Evolutionary conservation across 2,797 vertebrate genomes (phyloP).

Genomic region (Halcyon badia): DNA sequence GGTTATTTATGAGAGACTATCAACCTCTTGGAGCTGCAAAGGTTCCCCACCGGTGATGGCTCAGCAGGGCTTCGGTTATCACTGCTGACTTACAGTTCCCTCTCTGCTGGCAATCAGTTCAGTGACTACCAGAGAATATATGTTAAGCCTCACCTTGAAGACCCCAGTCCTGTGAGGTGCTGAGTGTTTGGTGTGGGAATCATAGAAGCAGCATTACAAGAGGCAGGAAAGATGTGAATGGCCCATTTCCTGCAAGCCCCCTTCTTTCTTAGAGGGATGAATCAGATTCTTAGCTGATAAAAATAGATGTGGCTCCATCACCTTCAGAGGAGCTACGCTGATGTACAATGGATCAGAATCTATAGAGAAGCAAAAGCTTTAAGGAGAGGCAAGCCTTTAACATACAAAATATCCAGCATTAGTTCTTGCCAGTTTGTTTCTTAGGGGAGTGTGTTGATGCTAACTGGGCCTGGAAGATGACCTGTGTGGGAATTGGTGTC

Average conservation of each 20-base stretch:
- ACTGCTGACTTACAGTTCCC: slow-evolving; percentile 12
- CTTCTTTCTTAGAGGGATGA: neutral
- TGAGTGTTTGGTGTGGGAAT: neutral
- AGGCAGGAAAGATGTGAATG: neutral
- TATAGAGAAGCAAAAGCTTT: neutral
- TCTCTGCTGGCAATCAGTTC: slow-evolving; percentile 25
- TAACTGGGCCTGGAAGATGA: neutral
- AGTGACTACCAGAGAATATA: neutral
- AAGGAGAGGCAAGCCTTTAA: neutral
- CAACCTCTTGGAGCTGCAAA: neutral
- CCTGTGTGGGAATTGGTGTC: accelerated
- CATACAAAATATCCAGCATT: neutral
- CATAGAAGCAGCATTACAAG: neutral
- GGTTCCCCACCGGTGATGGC: neutral
- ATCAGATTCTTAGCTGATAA: neutral
- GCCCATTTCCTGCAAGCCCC: accelerated
- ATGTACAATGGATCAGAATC: neutral
- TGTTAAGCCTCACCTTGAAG: neutral
- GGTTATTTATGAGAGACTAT: neutral
- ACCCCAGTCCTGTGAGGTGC: neutral
- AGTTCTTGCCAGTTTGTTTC: neutral
- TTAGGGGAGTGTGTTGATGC: neutral
- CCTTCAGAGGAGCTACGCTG: neutral
- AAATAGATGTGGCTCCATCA: accelerated
- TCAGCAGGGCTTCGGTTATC: slow-evolving; percentile 53